These are phyloP conservation scores for Menura novaehollandiae DNA, from an alignment of 2,113 vertebrate genomes.

Conservation along the genomic window DNA sequence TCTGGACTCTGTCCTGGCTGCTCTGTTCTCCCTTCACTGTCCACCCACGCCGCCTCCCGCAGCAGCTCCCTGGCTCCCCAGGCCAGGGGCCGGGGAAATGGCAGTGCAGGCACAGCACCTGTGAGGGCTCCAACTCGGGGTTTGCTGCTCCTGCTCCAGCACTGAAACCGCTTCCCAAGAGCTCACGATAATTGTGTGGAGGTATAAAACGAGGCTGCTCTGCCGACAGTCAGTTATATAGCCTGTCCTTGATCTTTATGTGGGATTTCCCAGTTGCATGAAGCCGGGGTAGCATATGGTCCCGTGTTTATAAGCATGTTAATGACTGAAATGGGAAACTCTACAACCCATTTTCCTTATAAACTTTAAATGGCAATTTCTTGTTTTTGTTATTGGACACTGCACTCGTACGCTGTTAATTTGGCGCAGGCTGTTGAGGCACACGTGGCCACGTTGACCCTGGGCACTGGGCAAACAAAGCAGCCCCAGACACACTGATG, in stretches of 20 bases:
- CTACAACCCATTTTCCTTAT: neutral
- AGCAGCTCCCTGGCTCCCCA: neutral
- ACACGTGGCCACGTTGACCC: rapidly evolving
- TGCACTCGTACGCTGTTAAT: neutral
- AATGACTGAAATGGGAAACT: conserved; percentile 17
- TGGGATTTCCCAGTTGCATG: neutral
- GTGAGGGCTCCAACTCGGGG: rapidly evolving
- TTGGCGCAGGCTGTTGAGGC: rapidly evolving
- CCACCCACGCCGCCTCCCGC: rapidly evolving
- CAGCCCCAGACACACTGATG: neutral
- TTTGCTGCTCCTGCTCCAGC: neutral
- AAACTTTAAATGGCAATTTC: neutral
- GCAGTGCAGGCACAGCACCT: rapidly evolving
- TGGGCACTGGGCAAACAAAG: rapidly evolving
- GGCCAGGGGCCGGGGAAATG: rapidly evolving
- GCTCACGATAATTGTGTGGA: rapidly evolving
- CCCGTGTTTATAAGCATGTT: conserved; percentile 39
- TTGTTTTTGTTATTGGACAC: neutral
- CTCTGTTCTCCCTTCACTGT: rapidly evolving
- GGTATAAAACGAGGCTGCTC: neutral
- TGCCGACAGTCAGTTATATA: rapidly evolving
- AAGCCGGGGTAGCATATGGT: neutral
- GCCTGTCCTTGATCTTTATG: neutral
- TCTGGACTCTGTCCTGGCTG: rapidly evolving
- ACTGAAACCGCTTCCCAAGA: rapidly evolving